Base-by-base conservation (phyloP, 2,113 vertebrate species). In the Eira barbara region DNA sequence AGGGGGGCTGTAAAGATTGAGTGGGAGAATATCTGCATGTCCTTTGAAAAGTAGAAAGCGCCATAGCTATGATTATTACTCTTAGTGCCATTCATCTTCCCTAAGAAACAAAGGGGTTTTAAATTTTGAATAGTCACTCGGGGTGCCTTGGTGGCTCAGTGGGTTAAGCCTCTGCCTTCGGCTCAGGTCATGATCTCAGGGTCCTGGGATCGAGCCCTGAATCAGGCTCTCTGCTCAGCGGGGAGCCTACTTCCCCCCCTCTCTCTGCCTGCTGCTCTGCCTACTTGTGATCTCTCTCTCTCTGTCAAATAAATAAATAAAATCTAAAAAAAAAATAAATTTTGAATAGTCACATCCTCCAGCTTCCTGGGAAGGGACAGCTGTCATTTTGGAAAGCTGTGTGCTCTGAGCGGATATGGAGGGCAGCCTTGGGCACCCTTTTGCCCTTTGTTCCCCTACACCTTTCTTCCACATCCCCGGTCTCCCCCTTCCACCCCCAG, bases 351-450 rank as follows among this genome's bases (percentile, higher is more conserved):
- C 52, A 39, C 21, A 34, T 67, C 7, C 47, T 74, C 57, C 47
- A 73, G 47, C 49, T 88, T 76, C 67, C 87, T 92, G 55, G 91
- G 73, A 76, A 87, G 34, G 49, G 52, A 65, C 61, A 47, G n/a
- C 73, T 82, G n/a, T 87, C 91, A 11, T 93, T 95, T 79, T 49
- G 63, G 92, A 84, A 97, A 95, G 55, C 39, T 93, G 34, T 31
- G 31, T 25, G 4, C 82, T 94, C 27, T 11, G 20, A 63, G 4
- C 39, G 20, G 23, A 25, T 31, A 45, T 83, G 45, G 61, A 74
- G 4, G 21, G 29, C 45, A 61, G 73, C 21, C 73, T 47, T 42
- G 39, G n/a, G 39, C 14, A 65, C 42, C 25, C 47, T 85, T 89
- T 85, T 94, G 86, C 79, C 67, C 52, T 76, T 29, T 13, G 2